These are phyloP conservation scores for Balaeniceps rex DNA, from an alignment of 2,113 vertebrate species.

Conservation along the genomic window DNA sequence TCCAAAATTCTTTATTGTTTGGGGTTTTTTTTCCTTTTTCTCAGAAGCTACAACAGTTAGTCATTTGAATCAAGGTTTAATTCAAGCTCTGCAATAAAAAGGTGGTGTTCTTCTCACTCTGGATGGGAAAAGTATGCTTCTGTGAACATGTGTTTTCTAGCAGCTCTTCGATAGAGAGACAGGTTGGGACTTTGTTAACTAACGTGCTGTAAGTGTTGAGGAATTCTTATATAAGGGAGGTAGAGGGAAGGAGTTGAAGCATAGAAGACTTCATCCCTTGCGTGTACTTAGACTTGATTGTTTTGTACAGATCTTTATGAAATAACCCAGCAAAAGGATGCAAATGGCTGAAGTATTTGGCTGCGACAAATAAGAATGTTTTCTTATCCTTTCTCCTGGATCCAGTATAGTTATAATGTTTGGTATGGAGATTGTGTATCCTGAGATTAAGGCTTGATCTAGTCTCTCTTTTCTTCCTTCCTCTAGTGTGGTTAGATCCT, in stretches of 20 bases:
- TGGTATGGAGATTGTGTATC: neutral
- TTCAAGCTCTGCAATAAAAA: constrained; percentile 38
- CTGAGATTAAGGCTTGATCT: neutral
- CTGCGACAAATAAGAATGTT: neutral
- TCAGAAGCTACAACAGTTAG: constrained; percentile 38
- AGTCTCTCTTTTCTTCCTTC: neutral
- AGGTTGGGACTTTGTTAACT: neutral
- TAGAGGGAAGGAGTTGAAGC: neutral
- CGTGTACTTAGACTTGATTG: neutral
- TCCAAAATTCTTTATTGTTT: constrained; percentile 7
- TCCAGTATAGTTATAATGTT: neutral
- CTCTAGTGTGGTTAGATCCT: neutral
- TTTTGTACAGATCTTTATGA: neutral
- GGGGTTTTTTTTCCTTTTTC: neutral
- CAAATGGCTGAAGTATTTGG: neutral
- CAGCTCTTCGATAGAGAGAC: neutral
- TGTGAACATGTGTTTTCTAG: neutral
- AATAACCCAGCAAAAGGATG: neutral
- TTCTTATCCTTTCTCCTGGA: neutral
- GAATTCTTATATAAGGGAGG: neutral
- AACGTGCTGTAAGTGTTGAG: neutral
- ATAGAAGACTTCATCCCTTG: neutral
- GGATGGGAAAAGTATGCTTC: neutral
- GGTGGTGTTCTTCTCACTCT: neutral
- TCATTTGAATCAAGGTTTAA: constrained; percentile 49